phyloP scores from a whole-genome alignment of 1,140 invertebrate species.

The Hylyphantes graminicola region DNA sequence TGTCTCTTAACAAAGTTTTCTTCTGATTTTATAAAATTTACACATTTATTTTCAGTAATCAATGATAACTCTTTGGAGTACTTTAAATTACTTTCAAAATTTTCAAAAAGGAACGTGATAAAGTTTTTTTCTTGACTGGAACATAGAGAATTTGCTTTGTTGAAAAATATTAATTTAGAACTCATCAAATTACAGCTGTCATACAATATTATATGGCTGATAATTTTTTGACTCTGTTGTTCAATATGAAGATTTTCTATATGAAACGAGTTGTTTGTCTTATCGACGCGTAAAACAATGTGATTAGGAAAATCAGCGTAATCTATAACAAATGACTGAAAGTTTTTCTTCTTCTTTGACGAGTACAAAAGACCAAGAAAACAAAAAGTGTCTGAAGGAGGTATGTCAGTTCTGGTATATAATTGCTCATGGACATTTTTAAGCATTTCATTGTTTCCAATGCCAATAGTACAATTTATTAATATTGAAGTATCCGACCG shows the following conservation, averaged over 20 bases:
- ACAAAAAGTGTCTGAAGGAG: background rate
- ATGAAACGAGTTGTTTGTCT: background rate
- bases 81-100: background rate
- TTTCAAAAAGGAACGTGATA: background rate
- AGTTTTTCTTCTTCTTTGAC: slow-evolving; percentile 4
- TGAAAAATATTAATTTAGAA: background rate
- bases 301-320: background rate
- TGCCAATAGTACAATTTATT: background rate
- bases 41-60: background rate
- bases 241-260: slow-evolving; percentile 30
- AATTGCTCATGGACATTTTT: background rate
- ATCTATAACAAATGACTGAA: background rate
- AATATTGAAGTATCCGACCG: background rate
- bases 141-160: background rate
- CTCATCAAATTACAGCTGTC: slow-evolving; percentile 10
- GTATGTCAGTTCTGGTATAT: background rate
- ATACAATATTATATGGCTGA: slow-evolving; percentile 32
- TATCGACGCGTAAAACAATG: slow-evolving; percentile 18
- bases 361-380: slow-evolving; percentile 28
- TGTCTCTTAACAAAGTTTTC: no score
- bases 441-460: background rate
- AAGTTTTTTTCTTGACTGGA: background rate
- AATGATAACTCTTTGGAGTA: background rate
- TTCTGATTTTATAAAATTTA: no score
- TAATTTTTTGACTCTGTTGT: background rate